Evolutionary conservation across 2,797 vertebrate genomes (phyloP).

Genomic region (Graptemys geographica): DNA sequence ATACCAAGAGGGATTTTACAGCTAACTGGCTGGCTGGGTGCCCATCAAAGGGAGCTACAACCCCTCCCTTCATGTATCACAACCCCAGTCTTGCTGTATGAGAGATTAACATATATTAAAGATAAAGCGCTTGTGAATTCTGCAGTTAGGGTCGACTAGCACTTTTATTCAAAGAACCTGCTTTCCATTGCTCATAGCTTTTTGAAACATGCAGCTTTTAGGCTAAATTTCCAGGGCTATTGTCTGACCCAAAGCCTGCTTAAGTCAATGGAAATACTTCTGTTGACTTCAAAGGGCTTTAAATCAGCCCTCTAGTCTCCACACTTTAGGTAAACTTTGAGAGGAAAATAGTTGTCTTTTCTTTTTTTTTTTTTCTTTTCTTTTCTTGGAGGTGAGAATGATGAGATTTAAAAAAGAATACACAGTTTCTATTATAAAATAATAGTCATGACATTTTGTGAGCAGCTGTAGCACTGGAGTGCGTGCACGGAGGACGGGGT

Average conservation of each 20-base stretch:
- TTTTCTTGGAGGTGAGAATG: not conserved
- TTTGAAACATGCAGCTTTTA: constrained; percentile 1
- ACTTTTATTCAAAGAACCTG: constrained; percentile 22
- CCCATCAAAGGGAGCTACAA: too few relatives aligned
- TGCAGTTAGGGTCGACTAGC: not conserved
- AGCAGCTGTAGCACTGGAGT: not conserved
- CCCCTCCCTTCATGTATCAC: too few relatives aligned
- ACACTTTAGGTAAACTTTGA: not conserved
- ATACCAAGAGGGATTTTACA: too few relatives aligned
- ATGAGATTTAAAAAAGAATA: not conserved
- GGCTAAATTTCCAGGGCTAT: not conserved
- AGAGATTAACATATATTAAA: not conserved
- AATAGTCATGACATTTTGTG: not conserved
- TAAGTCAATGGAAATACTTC: not conserved
- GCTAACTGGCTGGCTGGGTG: too few relatives aligned
- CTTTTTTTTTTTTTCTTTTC: not conserved
- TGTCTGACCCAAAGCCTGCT: not conserved
- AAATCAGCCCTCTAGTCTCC: not conserved
- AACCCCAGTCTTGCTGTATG: not conserved
- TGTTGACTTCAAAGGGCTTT: not conserved
- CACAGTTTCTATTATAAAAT: not conserved
- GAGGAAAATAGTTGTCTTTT: rapidly evolving
- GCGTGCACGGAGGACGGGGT: not conserved
- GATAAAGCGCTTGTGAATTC: not conserved
- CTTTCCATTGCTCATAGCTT: constrained; percentile 26